These are phyloP conservation scores for Tragulus kanchil DNA, from an alignment of 2,113 vertebrate species.

Conservation along the genomic window DNA sequence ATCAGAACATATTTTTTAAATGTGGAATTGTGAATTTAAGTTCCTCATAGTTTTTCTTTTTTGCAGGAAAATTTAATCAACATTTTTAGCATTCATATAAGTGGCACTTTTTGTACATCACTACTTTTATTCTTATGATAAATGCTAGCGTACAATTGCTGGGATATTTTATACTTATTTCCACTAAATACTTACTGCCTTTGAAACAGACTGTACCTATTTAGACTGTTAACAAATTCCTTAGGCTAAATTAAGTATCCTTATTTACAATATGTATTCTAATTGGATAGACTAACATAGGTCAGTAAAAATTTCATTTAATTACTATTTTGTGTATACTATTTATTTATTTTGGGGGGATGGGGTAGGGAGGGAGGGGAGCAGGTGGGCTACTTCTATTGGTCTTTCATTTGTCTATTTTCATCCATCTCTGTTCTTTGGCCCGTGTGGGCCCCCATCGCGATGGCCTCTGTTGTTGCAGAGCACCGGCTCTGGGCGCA, in stretches of 20 bases:
- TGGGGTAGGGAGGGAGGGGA: no score
- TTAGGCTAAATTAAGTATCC: not conserved
- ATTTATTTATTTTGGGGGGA: no score
- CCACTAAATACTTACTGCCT: not conserved
- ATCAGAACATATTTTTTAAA: not conserved
- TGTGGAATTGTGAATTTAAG: not conserved
- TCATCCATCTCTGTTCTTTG: no score
- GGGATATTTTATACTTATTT: not conserved
- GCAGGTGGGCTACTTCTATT: no score
- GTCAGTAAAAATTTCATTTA: not conserved
- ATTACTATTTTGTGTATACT: not conserved
- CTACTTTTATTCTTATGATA: constrained; percentile 19
- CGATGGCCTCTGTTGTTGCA: no score
- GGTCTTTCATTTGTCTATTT: no score
- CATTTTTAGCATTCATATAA: not conserved
- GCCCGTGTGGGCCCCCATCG: no score
- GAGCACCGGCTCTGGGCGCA: no score
- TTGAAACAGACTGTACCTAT: not conserved
- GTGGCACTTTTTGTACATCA: not conserved
- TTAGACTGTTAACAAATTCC: not conserved
- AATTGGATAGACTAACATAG: not conserved
- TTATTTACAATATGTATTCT: constrained; percentile 37
- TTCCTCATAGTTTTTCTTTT: not conserved
- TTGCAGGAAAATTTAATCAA: not conserved
- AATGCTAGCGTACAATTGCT: not conserved